phyloP scores from a whole-genome alignment of 2,888 invertebrate genomes.

The Xylota segnis region DNA sequence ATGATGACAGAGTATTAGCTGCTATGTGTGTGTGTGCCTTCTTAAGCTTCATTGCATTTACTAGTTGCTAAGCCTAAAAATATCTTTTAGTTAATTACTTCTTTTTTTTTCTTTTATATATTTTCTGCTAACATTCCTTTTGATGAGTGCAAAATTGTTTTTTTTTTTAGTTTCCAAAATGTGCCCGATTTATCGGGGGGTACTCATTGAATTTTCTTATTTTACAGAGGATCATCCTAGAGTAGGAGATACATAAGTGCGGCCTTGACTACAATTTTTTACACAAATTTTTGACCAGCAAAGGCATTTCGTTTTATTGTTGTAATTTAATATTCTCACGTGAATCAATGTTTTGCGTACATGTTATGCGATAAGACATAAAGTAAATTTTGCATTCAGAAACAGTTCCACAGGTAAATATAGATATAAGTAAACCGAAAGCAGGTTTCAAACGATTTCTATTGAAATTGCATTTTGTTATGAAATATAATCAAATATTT shows the following conservation, averaged over 20 bases:
- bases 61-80: conserved; percentile 59
- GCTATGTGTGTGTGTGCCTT: conserved; percentile 59
- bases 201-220: conserved; percentile 45
- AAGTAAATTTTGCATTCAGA: conserved; percentile 38
- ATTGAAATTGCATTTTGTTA: conserved; percentile 59
- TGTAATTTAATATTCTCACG: not conserved
- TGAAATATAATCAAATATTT: conserved; percentile 34
- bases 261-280: conserved; percentile 30
- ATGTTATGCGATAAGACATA: conserved; percentile 25
- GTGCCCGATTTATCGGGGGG: not conserved
- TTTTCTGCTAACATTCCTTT: conserved; percentile 50
- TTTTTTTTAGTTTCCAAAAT: conserved; percentile 17
- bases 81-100: conserved; percentile 28
- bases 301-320: conserved; percentile 37
- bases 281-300: conserved; percentile 32
- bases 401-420: conserved; percentile 30
- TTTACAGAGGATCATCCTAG: conserved; percentile 61
- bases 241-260: conserved; percentile 26
- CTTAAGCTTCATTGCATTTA: conserved; percentile 53
- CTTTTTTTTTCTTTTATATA: conserved; percentile 20
- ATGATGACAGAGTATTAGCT: conserved; percentile 1
- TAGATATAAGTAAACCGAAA: conserved; percentile 32
- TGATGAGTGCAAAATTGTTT: conserved; percentile 25
- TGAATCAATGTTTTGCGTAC: not conserved
- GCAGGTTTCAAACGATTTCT: conserved; percentile 38